Percentiles rank a stretch among this genome's conserved stretches.
Conservation (phyloP, 1,140 invertebrate genomes). For the Oncopeltus fasciatus region DNA sequence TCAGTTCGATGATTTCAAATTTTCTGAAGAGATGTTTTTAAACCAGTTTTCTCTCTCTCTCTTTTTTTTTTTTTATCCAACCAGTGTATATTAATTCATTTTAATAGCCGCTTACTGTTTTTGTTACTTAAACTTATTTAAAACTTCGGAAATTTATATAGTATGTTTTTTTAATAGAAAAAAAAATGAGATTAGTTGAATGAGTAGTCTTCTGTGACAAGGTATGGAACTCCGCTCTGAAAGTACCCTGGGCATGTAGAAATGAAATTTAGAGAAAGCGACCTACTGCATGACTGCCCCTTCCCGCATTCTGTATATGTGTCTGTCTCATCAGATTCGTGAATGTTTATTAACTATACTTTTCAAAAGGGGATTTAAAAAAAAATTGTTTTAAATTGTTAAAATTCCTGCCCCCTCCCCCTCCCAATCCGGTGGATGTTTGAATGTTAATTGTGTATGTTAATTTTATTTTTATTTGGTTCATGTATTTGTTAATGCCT, state of each 20-base stretch:
- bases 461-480: neutral
- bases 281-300: conserved; percentile 2
- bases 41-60: too few species aligned
- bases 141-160: too few species aligned
- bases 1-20: too few species aligned
- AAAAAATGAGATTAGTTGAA: too few species aligned
- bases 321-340: neutral
- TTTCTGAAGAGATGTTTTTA: too few species aligned
- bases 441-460: conserved; percentile 6
- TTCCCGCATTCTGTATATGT: conserved; percentile 8
- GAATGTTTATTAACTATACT: conserved; percentile 1
- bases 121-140: too few species aligned
- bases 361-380: neutral
- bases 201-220: too few species aligned
- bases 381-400: neutral
- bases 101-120: too few species aligned
- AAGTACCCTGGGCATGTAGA: neutral
- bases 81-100: too few species aligned
- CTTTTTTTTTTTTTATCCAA: too few species aligned
- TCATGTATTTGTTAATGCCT: neutral
- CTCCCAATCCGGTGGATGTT: neutral
- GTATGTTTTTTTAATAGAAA: too few species aligned
- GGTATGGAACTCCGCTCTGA: neutral
- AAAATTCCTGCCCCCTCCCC: neutral
- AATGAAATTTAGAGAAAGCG: conserved; percentile 3